Percentiles rank a stretch among this genome's conserved stretches.
Conservation (phyloP, 2,113 vertebrate species). For the Bos taurus region ARS-UCD2.0 NC_037334.1:106157501-106158000, state of each 20-base stretch:
- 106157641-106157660: neutral
- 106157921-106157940: neutral
- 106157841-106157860: neutral
- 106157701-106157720: neutral
- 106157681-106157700: neutral
- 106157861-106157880: neutral
- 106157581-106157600: neutral
- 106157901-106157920: neutral
- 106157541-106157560: neutral
- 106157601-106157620: neutral
- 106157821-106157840: neutral
- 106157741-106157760: neutral
- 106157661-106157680: neutral
- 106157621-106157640: neutral
- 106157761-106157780: accelerated
- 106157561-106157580: neutral
- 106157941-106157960: neutral
- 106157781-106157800: neutral
- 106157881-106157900: neutral
- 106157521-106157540: neutral
- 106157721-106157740: neutral
- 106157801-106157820: accelerated
- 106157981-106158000: neutral
- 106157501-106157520: neutral
- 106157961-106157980: neutral